These are phyloP conservation scores for Chaitophorus viminalis DNA, from an alignment of 2,888 invertebrate genomes.

Conservation along the genomic window DNA sequence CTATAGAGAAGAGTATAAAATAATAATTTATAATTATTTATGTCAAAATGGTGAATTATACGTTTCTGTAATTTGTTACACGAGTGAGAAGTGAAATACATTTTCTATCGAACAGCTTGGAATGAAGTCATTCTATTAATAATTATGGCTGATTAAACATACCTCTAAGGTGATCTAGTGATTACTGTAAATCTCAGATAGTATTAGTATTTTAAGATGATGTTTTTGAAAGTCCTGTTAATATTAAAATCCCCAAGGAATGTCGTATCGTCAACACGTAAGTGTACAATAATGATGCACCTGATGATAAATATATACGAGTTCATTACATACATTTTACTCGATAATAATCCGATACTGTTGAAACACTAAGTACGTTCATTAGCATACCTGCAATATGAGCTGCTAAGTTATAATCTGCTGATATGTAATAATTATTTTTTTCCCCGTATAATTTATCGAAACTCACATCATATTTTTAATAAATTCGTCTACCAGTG, in stretches of 20 bases:
- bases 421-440: no score
- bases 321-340: not conserved
- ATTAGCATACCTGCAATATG: no score
- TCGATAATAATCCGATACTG: not conserved
- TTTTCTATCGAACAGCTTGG: no score
- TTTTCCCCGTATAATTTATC: no score
- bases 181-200: not conserved
- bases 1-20: no score
- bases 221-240: not conserved
- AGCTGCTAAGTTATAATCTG: no score
- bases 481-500: no score
- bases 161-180: not conserved
- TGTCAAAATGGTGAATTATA: no score
- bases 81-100: no score
- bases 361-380: not conserved
- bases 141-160: not conserved
- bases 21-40: no score
- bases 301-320: not conserved
- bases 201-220: not conserved
- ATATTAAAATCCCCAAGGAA: not conserved
- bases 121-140: not conserved
- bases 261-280: not conserved
- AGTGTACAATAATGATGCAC: not conserved
- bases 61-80: not conserved
- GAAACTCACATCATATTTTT: no score